phyloP scores from a whole-genome alignment of 1,140 invertebrate species.

The Achatina immaculata region DNA sequence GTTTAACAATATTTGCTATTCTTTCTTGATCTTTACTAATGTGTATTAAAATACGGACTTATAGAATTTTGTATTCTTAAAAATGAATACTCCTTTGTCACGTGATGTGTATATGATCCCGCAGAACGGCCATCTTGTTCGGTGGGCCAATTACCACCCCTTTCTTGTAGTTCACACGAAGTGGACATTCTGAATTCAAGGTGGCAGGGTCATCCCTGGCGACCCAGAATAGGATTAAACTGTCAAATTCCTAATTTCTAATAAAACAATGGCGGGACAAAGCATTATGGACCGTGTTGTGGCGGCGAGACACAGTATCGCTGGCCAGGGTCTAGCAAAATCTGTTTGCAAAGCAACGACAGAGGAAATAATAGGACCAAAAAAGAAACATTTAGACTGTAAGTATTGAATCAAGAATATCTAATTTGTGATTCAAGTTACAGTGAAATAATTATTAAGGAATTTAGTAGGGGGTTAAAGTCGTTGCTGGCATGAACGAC shows the following conservation, averaged over 20 bases:
- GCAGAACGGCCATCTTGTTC: constrained; percentile 52
- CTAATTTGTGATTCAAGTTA: no score
- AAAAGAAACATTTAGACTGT: constrained; percentile 99
- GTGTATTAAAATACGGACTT: no score
- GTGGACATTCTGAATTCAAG: constrained; percentile 34
- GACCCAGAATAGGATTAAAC: constrained; percentile 26
- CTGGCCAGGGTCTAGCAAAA: constrained; percentile 98
- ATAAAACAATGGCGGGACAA: constrained; percentile 78
- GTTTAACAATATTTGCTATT: no score
- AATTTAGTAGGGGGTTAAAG: no score
- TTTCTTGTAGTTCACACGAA: constrained; percentile 41
- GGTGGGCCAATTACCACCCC: constrained; percentile 52
- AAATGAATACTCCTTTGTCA: constrained; percentile 54
- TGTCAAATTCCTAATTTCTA: not conserved
- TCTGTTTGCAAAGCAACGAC: constrained; percentile 99
- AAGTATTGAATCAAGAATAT: constrained; percentile 81
- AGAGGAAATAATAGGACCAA: constrained; percentile 99
- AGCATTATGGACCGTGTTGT: constrained; percentile 97
- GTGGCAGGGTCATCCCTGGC: constrained; percentile 43
- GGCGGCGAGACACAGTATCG: constrained; percentile 97
- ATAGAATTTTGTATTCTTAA: not conserved
- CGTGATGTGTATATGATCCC: constrained; percentile 49
- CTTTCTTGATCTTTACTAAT: no score
- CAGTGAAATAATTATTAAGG: no score
- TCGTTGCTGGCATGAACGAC: no score